Evolutionary conservation across 2,113 vertebrate species (phyloP).

Genomic region (Procavia capensis): DNA sequence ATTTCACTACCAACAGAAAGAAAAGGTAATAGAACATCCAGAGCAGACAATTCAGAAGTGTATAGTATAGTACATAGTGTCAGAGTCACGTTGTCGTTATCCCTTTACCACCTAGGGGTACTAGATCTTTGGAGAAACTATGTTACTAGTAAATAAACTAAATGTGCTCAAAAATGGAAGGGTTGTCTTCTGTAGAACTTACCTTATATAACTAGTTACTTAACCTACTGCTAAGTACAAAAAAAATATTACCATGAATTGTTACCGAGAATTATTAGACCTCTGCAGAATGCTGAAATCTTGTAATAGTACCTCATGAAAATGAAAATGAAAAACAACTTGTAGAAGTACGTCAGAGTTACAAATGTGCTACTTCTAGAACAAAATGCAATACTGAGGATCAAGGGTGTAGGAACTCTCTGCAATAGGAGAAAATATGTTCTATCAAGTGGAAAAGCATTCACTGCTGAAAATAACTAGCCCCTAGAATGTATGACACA

Average conservation of each 20-base stretch:
- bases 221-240: conserved; percentile 9
- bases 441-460: neutral
- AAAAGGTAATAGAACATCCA: neutral
- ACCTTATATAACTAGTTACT: neutral
- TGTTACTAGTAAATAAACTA: neutral
- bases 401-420: neutral
- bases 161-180: conserved; percentile 32
- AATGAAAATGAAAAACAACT: neutral
- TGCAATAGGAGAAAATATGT: neutral
- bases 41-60: neutral
- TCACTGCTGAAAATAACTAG: neutral
- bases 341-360: neutral
- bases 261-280: neutral
- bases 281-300: neutral
- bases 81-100: conserved; percentile 29
- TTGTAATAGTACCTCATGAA: neutral
- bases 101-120: neutral
- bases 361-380: neutral
- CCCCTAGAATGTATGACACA: neutral
- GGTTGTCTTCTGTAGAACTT: neutral
- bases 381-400: neutral
- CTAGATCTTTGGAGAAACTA: neutral
- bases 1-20: neutral
- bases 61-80: neutral
- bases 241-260: neutral